These are phyloP conservation scores for Sinelater perroti DNA, from an alignment of 2,888 invertebrate genomes.

Conservation along the genomic window DNA sequence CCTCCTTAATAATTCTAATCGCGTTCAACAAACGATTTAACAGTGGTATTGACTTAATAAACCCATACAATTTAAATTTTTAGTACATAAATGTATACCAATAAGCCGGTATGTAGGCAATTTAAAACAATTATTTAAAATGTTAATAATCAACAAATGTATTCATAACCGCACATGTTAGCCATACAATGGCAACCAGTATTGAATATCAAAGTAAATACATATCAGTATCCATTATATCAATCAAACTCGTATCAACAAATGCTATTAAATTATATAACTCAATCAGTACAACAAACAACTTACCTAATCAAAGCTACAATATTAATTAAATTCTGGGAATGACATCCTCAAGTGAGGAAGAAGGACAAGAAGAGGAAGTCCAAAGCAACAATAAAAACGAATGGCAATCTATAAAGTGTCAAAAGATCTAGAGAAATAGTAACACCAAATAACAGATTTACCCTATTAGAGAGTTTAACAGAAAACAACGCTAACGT, in stretches of 20 bases:
- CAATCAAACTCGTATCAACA: neutral
- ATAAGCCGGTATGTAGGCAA: no score
- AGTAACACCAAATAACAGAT: constrained; percentile 15
- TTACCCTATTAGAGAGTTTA: constrained; percentile 4
- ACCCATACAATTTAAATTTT: neutral
- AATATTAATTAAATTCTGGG: constrained; percentile 6
- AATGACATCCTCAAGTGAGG: constrained; percentile 10
- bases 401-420: neutral
- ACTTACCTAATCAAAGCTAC: constrained; percentile 6
- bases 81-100: neutral
- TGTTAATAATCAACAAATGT: constrained; percentile 8
- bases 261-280: neutral
- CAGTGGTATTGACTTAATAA: constrained; percentile 1
- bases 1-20: constrained; percentile 1
- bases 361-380: constrained; percentile 10
- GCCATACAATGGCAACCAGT: constrained; percentile 7
- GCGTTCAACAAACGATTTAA: constrained; percentile 1
- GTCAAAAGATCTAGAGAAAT: constrained; percentile 8
- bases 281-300: constrained; percentile 8
- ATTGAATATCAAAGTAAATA: constrained; percentile 2
- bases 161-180: neutral
- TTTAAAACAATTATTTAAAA: constrained; percentile 3
- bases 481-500: constrained; percentile 7
- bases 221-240: constrained; percentile 3
- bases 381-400: neutral